Conservation (phyloP, 2,113 vertebrate genomes). For the Puma concolor region DNA sequence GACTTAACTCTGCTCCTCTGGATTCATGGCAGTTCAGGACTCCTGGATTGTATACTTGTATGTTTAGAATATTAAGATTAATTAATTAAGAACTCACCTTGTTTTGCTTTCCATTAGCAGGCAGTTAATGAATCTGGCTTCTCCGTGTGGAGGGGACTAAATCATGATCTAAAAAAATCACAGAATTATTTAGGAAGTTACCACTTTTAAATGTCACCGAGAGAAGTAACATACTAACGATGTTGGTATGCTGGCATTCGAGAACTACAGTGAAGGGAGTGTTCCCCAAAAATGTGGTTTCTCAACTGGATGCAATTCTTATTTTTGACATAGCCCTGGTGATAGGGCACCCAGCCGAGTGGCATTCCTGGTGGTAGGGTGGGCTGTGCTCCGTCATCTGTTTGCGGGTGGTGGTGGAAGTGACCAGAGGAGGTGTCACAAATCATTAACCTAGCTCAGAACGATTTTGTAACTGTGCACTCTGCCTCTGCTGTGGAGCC, state of each 20-base stretch:
- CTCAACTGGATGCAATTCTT: neutral
- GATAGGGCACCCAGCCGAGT: neutral
- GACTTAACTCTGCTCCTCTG: neutral
- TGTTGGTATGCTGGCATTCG: neutral
- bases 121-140: neutral
- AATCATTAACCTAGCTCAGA: neutral
- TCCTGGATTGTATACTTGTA: neutral
- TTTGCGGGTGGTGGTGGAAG: neutral
- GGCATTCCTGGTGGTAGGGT: neutral
- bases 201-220: neutral
- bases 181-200: conserved; percentile 39
- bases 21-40: neutral
- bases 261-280: neutral
- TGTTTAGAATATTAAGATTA: neutral
- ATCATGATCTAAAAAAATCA: conserved; percentile 2
- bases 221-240: neutral
- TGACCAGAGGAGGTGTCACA: neutral
- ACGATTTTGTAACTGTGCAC: neutral
- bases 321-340: neutral
- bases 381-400: neutral
- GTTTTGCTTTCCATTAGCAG: neutral
- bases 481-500: neutral
- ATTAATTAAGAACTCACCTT: neutral
- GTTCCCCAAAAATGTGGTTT: neutral
- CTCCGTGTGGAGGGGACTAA: neutral